phyloP scores from a whole-genome alignment of 2,113 vertebrate genomes.

The Hemibagrus wyckioides region DNA sequence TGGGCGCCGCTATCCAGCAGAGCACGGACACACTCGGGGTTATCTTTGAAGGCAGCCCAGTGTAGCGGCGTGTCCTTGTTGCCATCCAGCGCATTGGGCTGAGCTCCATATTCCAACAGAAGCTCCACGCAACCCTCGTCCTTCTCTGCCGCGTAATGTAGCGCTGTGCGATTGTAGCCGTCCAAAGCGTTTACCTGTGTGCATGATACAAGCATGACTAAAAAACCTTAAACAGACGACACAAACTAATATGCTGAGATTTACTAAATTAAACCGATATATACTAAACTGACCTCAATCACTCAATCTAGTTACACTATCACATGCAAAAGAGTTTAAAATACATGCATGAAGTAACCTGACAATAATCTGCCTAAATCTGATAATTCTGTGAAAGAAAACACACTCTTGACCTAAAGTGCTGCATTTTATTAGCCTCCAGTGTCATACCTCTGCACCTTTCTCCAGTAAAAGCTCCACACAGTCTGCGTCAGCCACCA shows the following conservation, averaged over 20 bases:
- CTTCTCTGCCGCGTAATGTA: slow-evolving; percentile 95
- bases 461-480: slow-evolving; percentile 94
- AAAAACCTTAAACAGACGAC: neutral
- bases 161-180: slow-evolving; percentile 93
- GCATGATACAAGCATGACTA: neutral
- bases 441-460: slow-evolving; percentile 84
- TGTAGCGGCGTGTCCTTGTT: slow-evolving; percentile 96
- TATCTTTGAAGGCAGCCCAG: slow-evolving; percentile 97
- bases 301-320: neutral
- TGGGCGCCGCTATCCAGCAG: slow-evolving; percentile 87
- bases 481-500: slow-evolving; percentile 94
- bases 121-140: slow-evolving; percentile 93
- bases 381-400: too few relatives aligned
- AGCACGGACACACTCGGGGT: slow-evolving; percentile 84
- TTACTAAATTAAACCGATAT: neutral
- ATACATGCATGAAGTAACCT: neutral
- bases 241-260: neutral
- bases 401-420: too few relatives aligned
- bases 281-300: neutral
- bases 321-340: neutral
- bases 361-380: neutral
- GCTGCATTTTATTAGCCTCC: neutral
- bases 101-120: slow-evolving; percentile 88
- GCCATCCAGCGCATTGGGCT: slow-evolving; percentile 87
- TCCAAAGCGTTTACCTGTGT: slow-evolving; percentile 90